Conservation (phyloP, 2,797 vertebrate species). For the Amblyopsis hoosieri region DNA sequence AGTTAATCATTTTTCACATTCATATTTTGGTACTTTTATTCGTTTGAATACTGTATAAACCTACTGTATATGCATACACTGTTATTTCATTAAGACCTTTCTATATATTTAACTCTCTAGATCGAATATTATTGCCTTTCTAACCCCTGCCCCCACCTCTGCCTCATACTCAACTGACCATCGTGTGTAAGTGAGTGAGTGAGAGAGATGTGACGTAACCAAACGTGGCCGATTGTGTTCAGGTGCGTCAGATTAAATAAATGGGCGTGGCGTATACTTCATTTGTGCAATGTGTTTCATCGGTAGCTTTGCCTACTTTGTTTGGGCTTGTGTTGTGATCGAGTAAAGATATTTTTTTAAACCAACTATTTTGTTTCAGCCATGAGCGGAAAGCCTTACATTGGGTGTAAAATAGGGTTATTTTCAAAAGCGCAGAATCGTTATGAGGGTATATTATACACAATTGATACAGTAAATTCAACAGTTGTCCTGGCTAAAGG, state of each 20-base stretch:
- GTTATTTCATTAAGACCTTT: too few species aligned
- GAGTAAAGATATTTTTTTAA: background rate
- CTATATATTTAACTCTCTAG: too few species aligned
- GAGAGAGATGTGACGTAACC: too few species aligned
- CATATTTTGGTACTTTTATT: too few species aligned
- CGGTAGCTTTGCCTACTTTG: background rate
- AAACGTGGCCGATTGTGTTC: background rate
- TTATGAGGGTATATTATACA: conserved; percentile 94
- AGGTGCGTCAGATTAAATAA: conserved; percentile 50
- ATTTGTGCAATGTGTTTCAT: conserved; percentile 38
- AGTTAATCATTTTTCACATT: too few species aligned
- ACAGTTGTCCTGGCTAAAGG: conserved; percentile 90
- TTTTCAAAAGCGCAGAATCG: conserved; percentile 95
- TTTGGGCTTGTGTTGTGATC: background rate
- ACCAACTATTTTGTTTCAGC: background rate
- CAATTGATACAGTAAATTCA: conserved; percentile 92
- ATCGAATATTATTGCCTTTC: too few species aligned
- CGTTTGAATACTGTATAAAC: too few species aligned
- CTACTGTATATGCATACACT: too few species aligned
- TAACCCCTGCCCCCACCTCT: too few species aligned
- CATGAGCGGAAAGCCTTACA: conserved; percentile 88
- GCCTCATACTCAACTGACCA: too few species aligned
- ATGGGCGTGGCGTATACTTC: conserved; percentile 40
- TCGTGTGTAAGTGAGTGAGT: too few species aligned
- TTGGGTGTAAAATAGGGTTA: conserved; percentile 89